Conservation (phyloP, 1,140 invertebrate genomes). For the Babylonia areolata region DNA sequence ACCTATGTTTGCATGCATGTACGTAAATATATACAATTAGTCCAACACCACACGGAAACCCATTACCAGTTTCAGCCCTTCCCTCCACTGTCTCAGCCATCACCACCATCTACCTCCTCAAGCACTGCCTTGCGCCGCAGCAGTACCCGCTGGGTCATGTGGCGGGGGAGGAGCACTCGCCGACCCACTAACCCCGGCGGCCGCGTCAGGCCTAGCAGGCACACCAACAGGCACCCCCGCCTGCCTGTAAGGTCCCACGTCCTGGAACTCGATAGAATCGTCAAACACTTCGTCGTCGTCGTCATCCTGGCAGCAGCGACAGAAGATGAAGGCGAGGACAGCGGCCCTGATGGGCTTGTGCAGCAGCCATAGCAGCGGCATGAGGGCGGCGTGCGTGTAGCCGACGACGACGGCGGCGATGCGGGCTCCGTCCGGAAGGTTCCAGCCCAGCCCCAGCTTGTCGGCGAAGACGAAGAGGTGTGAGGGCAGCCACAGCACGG, state of each 20-base stretch:
- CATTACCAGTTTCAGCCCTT: too few species aligned
- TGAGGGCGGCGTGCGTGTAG: slow-evolving; percentile 36
- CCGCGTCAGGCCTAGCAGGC: background rate
- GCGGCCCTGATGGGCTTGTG: background rate
- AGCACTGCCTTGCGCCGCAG: background rate
- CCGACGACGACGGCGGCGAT: slow-evolving; percentile 18
- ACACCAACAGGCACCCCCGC: background rate
- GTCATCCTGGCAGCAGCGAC: slow-evolving; percentile 22
- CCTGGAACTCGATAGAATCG: slow-evolving; percentile 24
- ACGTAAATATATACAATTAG: too few species aligned
- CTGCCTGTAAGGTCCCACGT: background rate
- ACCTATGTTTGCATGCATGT: too few species aligned
- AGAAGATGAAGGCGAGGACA: slow-evolving; percentile 11
- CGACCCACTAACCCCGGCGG: too few species aligned
- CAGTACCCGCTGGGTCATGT: background rate
- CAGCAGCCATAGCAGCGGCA: slow-evolving; percentile 40
- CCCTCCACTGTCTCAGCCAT: too few species aligned
- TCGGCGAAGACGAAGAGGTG: slow-evolving; percentile 30
- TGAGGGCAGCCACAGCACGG: slow-evolving; percentile 29
- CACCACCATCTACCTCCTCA: too few species aligned
- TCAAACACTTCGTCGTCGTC: background rate
- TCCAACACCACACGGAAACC: too few species aligned
- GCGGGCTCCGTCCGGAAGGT: background rate
- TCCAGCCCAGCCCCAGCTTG: slow-evolving; percentile 26
- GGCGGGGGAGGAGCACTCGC: background rate